These are phyloP conservation scores for Zapus hudsonius DNA, from an alignment of 2,113 vertebrate species.

Conservation along the genomic window DNA sequence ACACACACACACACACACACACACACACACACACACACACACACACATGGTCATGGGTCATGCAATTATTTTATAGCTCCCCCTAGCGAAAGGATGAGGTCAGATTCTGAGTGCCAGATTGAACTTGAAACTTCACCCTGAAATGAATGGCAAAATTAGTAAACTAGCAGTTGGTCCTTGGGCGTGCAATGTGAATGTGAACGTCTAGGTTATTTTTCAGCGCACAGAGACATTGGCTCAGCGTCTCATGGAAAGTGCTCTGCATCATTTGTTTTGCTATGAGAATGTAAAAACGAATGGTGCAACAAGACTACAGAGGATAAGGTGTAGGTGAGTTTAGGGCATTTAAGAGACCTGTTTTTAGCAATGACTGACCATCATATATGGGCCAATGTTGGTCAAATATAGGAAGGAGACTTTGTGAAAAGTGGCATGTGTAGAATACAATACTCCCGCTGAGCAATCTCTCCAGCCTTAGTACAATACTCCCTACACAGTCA, in stretches of 20 bases:
- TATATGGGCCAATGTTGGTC: neutral
- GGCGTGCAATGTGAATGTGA: neutral
- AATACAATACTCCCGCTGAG: neutral
- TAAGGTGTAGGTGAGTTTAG: neutral
- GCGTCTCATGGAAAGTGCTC: neutral
- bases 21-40: too few relatives aligned
- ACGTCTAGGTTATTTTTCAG: neutral
- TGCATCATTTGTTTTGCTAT: neutral
- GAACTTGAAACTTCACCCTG: neutral
- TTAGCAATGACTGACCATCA: neutral
- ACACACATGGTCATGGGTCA: too few relatives aligned
- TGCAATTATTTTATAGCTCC: neutral
- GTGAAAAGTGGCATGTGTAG: neutral
- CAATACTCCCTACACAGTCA: neutral
- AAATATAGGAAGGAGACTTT: slow-evolving; percentile 33
- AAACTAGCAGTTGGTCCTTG: neutral
- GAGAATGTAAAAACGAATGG: neutral
- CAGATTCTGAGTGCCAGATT: neutral
- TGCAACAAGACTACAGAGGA: neutral
- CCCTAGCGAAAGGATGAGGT: neutral
- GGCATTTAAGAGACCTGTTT: neutral
- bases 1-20: neutral
- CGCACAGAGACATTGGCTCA: neutral
- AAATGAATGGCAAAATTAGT: slow-evolving; percentile 27
- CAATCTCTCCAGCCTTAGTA: too few relatives aligned